These are phyloP conservation scores for Pseudococcus viburni DNA, from an alignment of 2,888 invertebrate species.

Conservation along the genomic window DNA sequence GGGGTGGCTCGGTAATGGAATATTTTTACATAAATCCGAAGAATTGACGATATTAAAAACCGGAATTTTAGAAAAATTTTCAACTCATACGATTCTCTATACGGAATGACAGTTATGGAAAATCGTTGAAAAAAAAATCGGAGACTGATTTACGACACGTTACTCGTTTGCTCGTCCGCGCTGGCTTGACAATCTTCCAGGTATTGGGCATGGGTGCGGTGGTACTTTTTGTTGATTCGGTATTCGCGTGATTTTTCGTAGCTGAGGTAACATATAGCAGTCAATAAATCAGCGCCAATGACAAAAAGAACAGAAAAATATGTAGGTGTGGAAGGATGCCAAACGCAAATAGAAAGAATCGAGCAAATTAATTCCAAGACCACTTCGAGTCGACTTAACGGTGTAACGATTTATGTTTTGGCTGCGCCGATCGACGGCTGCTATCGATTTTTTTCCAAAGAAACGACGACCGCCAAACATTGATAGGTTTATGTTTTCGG, in stretches of 20 bases:
- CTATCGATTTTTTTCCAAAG: slow-evolving; percentile 54
- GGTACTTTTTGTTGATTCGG: neutral
- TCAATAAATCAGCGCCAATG: slow-evolving; percentile 53
- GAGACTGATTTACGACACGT: slow-evolving; percentile 53
- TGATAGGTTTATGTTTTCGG: slow-evolving; percentile 64
- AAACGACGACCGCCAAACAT: slow-evolving; percentile 62
- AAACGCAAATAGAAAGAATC: slow-evolving; percentile 57
- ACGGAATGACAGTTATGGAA: slow-evolving; percentile 43
- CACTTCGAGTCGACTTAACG: slow-evolving; percentile 63
- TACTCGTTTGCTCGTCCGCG: too few relatives aligned
- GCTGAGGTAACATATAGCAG: slow-evolving; percentile 47
- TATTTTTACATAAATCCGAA: slow-evolving; percentile 55
- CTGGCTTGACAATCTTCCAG: slow-evolving; percentile 42
- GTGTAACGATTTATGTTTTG: slow-evolving; percentile 63
- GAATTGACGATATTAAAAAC: slow-evolving; percentile 55
- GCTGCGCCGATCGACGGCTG: slow-evolving; percentile 64
- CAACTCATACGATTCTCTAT: neutral
- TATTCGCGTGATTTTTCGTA: slow-evolving; percentile 26
- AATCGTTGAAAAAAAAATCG: slow-evolving; percentile 5
- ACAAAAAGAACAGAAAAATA: slow-evolving; percentile 57
- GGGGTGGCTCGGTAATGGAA: slow-evolving; percentile 31
- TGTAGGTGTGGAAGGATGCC: slow-evolving; percentile 66
- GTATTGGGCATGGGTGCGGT: neutral
- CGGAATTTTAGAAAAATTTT: slow-evolving; percentile 24
- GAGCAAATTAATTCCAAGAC: slow-evolving; percentile 63